Evolutionary conservation across 2,888 invertebrate species (phyloP).

Genomic region (Trilocha varians): DNA sequence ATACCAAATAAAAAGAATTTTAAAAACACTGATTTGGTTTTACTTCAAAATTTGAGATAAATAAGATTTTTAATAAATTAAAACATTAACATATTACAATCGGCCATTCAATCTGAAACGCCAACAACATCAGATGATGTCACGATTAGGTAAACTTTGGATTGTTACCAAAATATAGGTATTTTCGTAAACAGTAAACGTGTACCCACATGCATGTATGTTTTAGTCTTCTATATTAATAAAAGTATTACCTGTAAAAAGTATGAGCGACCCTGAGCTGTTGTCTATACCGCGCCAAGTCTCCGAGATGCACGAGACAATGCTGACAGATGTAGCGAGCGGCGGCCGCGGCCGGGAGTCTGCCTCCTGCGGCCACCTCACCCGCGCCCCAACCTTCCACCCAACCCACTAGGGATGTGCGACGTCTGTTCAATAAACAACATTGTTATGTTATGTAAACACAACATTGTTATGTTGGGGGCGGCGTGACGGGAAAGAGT

Average conservation of each 20-base stretch:
- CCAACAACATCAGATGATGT: too few relatives aligned
- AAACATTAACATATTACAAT: too few relatives aligned
- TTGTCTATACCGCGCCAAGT: slow-evolving; percentile 87
- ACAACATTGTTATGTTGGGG: too few relatives aligned
- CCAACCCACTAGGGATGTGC: slow-evolving; percentile 55
- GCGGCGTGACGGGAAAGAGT: too few relatives aligned
- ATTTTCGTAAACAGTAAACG: too few relatives aligned
- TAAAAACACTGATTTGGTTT: too few relatives aligned
- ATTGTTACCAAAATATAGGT: too few relatives aligned
- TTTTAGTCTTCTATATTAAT: background rate
- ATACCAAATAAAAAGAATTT: too few relatives aligned
- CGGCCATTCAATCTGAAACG: too few relatives aligned
- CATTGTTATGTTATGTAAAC: background rate
- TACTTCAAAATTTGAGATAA: too few relatives aligned
- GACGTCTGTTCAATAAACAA: slow-evolving; percentile 31
- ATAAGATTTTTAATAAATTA: too few relatives aligned
- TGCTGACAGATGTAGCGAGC: slow-evolving; percentile 91
- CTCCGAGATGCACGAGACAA: slow-evolving; percentile 91
- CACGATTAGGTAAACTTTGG: too few relatives aligned
- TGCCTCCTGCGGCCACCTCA: slow-evolving; percentile 20
- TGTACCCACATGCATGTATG: background rate
- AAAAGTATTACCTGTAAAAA: slow-evolving; percentile 77
- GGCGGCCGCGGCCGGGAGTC: slow-evolving; percentile 76
- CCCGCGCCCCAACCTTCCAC: slow-evolving; percentile 59
- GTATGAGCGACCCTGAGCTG: slow-evolving; percentile 87